These are phyloP conservation scores for Drosophila dives DNA, from an alignment of 2,888 invertebrate genomes.

Conservation along the genomic window DNA sequence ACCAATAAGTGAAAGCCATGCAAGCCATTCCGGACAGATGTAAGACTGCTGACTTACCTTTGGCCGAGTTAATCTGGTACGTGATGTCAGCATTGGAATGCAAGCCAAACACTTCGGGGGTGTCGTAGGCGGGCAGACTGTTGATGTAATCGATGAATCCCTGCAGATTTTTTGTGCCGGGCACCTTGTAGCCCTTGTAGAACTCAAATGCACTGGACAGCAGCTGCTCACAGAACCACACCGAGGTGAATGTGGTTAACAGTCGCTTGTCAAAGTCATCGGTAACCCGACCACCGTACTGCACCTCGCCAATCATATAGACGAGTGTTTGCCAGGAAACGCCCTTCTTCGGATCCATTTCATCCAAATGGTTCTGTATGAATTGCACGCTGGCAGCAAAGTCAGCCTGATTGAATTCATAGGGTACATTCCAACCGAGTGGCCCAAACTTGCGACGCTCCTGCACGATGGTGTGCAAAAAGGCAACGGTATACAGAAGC, in stretches of 20 bases:
- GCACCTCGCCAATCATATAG: slow-evolving; percentile 98
- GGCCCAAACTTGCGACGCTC: slow-evolving; percentile 98
- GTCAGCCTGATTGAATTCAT: slow-evolving; percentile 97
- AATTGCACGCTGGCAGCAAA: slow-evolving; percentile 98
- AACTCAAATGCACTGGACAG: slow-evolving; percentile 96
- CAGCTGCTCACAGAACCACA: slow-evolving; percentile 97
- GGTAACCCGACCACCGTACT: slow-evolving; percentile 95
- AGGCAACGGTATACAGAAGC: slow-evolving; percentile 95
- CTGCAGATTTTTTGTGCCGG: slow-evolving; percentile 91
- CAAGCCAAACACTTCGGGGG: slow-evolving; percentile 98
- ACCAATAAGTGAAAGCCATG: slow-evolving; percentile 9
- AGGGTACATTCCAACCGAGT: slow-evolving; percentile 98
- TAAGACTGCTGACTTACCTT: slow-evolving; percentile 86
- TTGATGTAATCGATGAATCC: slow-evolving; percentile 95
- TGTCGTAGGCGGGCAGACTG: slow-evolving; percentile 92
- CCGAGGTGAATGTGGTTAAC: slow-evolving; percentile 95
- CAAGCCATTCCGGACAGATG: neutral
- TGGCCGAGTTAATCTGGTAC: slow-evolving; percentile 98
- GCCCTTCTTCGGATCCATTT: slow-evolving; percentile 98
- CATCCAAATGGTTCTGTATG: slow-evolving; percentile 97
- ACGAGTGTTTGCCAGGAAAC: slow-evolving; percentile 99
- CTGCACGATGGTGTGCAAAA: slow-evolving; percentile 97
- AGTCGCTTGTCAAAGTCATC: slow-evolving; percentile 98
- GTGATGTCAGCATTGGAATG: slow-evolving; percentile 98
- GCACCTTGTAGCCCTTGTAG: slow-evolving; percentile 96